Base-by-base conservation (phyloP, 1,140 invertebrate species). In the Cotesia glomerata region DNA sequence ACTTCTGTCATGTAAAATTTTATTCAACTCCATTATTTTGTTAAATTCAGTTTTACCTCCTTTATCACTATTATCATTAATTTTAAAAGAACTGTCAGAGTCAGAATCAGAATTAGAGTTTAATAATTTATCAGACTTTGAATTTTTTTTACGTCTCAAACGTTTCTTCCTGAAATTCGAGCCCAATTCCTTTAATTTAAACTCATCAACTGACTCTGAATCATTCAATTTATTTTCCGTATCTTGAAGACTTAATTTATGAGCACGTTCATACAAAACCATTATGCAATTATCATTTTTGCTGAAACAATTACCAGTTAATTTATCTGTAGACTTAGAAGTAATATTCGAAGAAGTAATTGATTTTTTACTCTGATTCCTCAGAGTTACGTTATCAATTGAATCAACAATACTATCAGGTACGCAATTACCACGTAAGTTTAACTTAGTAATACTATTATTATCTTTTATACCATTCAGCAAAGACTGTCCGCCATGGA, bases 371-470 rank as follows among this genome's bases (percentile, higher is more conserved):
- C 77, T 73, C 62, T 80, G 79, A 74, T 85, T 85, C 62, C 78
- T 77, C 9, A 72, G 76, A 0, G 72, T 56, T 7, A 62, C 68
- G 14, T 80, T 74, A 34, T 83, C 82, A 32, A 87, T 86, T 2
- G 75, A 73, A 4, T 78, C 71, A 26, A 84, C 34, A 26, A 88
- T 79, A 34, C 86, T 85, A 45, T 81, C 82, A 13, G 86, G 81
- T 54, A 88, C 80, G 63, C 84, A 87, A 74, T 88, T 88, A 5
- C 87, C 87, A 58, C 80, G 80, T 0, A 88, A 69, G 64, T 82
- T 80, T 9, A 88, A 73, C 18, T 78, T 78, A 0, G 75, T 68
- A 1, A 88, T 66, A 34, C 67, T 79, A 0, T 77, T 73, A 71
- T 88, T 88, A 26, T 80, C 75, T 8, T 79, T 72, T 32, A 88